Evolutionary conservation across 2,797 vertebrate genomes (phyloP).

Genomic region (Poecilia gillii): DNA sequence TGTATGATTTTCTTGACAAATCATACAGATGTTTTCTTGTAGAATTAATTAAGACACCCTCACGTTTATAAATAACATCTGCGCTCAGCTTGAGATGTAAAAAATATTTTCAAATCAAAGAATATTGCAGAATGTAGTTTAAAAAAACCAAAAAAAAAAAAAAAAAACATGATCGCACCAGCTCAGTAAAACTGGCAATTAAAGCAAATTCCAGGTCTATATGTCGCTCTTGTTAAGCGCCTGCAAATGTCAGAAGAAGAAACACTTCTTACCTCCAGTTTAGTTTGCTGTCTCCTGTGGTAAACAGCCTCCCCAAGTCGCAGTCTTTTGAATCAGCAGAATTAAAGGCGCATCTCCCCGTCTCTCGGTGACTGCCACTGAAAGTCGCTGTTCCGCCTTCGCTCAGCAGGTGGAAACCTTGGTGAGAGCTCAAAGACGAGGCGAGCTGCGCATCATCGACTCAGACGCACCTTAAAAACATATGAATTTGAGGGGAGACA

Average conservation of each 20-base stretch:
- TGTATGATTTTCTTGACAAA: background rate
- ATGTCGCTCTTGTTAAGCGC: background rate
- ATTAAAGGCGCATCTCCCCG: background rate
- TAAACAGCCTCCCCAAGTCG: background rate
- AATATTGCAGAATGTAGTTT: background rate
- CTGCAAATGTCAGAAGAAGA: background rate
- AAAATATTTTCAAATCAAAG: background rate
- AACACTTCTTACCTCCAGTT: background rate
- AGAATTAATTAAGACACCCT: background rate
- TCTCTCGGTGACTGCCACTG: background rate
- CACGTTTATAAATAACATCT: background rate
- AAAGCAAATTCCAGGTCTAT: background rate
- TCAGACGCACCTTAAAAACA: background rate
- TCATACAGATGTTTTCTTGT: background rate
- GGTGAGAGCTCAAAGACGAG: background rate
- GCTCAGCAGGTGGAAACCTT: constrained; percentile 29
- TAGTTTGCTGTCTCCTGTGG: background rate
- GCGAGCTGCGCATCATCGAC: constrained; percentile 10
- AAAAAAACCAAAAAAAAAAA: too few species aligned
- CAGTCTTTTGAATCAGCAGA: background rate
- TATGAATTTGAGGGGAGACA: background rate
- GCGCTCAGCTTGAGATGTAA: background rate
- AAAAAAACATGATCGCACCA: background rate
- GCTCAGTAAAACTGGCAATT: background rate
- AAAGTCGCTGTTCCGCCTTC: constrained; percentile 14